Conservation (phyloP, 2,888 invertebrate genomes). For the Tribolium freemani region DNA sequence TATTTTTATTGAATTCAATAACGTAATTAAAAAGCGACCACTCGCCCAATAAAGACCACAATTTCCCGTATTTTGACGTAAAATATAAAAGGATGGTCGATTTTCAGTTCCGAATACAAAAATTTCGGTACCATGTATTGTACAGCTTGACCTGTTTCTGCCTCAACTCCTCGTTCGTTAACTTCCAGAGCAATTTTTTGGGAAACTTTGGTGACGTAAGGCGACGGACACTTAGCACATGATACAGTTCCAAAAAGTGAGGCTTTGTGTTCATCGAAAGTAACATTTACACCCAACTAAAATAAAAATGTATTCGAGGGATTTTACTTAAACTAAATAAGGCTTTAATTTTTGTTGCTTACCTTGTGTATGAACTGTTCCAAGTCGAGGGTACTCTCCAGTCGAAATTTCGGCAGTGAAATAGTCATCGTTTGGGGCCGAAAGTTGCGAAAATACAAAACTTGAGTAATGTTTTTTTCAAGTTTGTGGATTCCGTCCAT, state of each 20-base stretch:
- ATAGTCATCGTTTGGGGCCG: constrained; percentile 32
- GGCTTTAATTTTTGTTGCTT: constrained; percentile 7
- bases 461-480: constrained; percentile 19
- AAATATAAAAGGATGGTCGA: constrained; percentile 21
- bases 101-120: not conserved
- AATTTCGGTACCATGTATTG: too few relatives aligned
- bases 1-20: too few relatives aligned
- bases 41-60: constrained; percentile 3
- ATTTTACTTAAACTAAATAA: not conserved
- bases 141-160: not conserved
- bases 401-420: constrained; percentile 44
- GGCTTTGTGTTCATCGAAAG: not conserved
- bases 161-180: not conserved
- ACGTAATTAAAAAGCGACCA: not conserved
- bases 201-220: not conserved
- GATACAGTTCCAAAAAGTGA: not conserved
- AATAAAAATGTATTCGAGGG: not conserved
- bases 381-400: constrained; percentile 43
- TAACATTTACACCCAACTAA: not conserved
- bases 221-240: not conserved
- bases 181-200: not conserved
- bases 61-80: not conserved
- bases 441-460: constrained; percentile 9
- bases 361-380: constrained; percentile 42
- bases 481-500: not conserved